Percentiles rank a stretch among this genome's conserved stretches.
These are phyloP conservation scores for Margarornis squamiger DNA, from an alignment of 2,797 vertebrate genomes.

Conservation along the genomic window DNA sequence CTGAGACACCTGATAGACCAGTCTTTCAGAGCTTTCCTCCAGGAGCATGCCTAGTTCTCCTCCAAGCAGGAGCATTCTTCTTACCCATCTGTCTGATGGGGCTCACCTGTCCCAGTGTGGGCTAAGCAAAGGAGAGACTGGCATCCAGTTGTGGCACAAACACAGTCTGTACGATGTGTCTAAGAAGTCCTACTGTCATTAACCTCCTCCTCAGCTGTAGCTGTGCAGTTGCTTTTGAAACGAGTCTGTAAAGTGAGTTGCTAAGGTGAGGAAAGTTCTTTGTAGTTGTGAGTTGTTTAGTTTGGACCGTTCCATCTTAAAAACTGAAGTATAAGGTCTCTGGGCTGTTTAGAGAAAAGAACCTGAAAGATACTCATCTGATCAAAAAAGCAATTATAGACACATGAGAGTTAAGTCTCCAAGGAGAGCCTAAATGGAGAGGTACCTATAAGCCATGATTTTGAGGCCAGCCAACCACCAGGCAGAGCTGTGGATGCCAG, in stretches of 20 bases:
- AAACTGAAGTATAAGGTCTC: not conserved
- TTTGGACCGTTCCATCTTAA: not conserved
- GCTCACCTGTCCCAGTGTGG: not conserved
- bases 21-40: not conserved
- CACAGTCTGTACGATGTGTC: not conserved
- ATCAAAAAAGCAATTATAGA: not conserved
- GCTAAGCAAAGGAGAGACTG: not conserved
- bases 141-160: not conserved
- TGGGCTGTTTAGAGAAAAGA: not conserved
- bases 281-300: not conserved
- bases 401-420: not conserved
- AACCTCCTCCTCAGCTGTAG: not conserved
- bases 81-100: not conserved
- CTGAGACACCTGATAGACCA: not conserved
- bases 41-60: not conserved
- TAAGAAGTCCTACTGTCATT: not conserved
- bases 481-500: not conserved
- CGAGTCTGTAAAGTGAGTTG: not conserved
- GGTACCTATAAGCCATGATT: not conserved
- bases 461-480: not conserved
- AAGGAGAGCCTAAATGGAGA: not conserved
- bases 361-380: accelerated
- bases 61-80: not conserved
- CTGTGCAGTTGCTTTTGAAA: not conserved
- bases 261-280: not conserved